These are phyloP conservation scores for Todus mexicanus DNA, from an alignment of 2,797 vertebrate species.

Conservation along the genomic window DNA sequence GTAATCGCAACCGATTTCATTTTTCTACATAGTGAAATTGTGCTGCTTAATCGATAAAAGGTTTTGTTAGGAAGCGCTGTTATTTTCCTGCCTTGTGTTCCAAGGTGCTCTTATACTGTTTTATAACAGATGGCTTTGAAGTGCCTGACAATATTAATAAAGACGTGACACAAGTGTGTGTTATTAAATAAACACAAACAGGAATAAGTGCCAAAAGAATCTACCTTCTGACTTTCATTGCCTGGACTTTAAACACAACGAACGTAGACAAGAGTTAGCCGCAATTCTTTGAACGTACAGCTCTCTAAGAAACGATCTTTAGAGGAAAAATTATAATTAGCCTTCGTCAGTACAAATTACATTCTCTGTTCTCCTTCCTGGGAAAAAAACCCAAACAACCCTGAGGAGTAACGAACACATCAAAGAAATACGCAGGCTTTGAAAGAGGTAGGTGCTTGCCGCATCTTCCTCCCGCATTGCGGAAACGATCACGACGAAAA, in stretches of 20 bases:
- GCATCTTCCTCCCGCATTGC: slow-evolving; percentile 46
- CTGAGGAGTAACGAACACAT: slow-evolving; percentile 35
- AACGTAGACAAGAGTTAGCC: neutral
- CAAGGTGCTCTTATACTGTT: neutral
- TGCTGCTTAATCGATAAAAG: neutral
- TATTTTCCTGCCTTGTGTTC: neutral
- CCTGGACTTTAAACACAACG: neutral
- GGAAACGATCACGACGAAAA: neutral
- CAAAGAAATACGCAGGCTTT: slow-evolving; percentile 5
- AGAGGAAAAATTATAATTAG: slow-evolving; percentile 20
- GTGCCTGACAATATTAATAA: neutral
- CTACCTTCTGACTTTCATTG: neutral
- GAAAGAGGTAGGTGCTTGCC: slow-evolving; percentile 23
- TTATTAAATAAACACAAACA: neutral
- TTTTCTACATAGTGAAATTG: neutral
- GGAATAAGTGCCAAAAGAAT: neutral
- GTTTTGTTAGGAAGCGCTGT: neutral
- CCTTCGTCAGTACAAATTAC: neutral
- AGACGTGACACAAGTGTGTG: neutral
- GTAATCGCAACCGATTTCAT: neutral
- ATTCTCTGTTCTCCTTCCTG: neutral
- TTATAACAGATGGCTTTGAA: neutral
- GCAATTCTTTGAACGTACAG: neutral
- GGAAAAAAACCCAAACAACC: neutral
- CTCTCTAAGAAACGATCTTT: neutral